Percentiles rank a stretch among this genome's conserved stretches.
These are phyloP conservation scores for Epicampocera succincta DNA, from an alignment of 2,888 invertebrate genomes.

Conservation along the genomic window DNA sequence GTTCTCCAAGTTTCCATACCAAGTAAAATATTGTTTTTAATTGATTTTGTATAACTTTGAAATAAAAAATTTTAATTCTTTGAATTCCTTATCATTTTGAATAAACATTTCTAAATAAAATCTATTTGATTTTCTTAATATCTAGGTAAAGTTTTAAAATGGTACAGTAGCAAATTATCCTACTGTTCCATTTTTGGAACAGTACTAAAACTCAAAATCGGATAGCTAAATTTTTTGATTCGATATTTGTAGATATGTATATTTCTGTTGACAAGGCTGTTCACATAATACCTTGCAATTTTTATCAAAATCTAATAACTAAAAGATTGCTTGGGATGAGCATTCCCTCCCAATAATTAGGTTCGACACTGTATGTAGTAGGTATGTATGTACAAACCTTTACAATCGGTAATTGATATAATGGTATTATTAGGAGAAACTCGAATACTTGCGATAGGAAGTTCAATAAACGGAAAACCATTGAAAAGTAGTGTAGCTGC, in stretches of 20 bases:
- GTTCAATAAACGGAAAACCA: conserved; percentile 88
- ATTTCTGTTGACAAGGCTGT: conserved; percentile 4
- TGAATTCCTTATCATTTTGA: no score
- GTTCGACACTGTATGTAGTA: no score
- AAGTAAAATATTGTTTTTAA: conserved; percentile 2
- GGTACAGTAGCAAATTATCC: conserved; percentile 5
- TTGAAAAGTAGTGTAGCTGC: conserved; percentile 88
- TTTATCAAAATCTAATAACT: conserved; percentile 6
- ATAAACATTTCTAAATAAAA: no score
- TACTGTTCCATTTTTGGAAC: conserved; percentile 20
- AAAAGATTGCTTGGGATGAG: conserved; percentile 17
- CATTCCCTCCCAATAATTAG: no score
- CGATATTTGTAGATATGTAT: no score
- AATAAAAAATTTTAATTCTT: no score
- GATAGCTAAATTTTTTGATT: conserved; percentile 18
- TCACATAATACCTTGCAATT: conserved; percentile 3
- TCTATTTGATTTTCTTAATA: background rate
- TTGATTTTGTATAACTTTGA: background rate
- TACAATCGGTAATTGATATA: conserved; percentile 87
- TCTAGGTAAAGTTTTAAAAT: background rate
- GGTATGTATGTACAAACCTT: conserved; percentile 85
- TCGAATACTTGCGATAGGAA: conserved; percentile 92
- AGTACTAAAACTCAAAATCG: background rate
- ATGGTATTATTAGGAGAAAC: conserved; percentile 95
- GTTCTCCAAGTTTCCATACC: conserved; percentile 21